A percentile compares a stretch with the other conserved stretches of the same genome.
These are phyloP conservation scores for Cataglyphis altisquamis DNA, from an alignment of 2,888 invertebrate genomes.

Conservation along the genomic window DNA sequence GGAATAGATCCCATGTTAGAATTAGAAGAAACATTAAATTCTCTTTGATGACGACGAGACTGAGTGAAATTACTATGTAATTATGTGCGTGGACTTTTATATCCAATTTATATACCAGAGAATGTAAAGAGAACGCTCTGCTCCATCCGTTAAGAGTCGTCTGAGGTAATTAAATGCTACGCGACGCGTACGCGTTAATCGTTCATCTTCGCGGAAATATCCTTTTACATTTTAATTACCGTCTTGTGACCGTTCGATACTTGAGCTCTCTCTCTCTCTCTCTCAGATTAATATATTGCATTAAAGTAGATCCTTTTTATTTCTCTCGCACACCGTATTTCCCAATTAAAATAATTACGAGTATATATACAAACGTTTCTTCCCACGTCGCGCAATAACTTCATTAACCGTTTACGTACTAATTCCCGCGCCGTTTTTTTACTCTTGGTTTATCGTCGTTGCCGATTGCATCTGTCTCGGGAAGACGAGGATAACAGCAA, in stretches of 20 bases:
- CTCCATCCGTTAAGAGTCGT: neutral
- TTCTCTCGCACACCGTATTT: slow-evolving; percentile 13
- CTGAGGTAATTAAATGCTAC: neutral
- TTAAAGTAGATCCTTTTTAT: slow-evolving; percentile 15
- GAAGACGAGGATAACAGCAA: neutral
- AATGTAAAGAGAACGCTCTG: neutral
- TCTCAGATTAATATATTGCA: neutral
- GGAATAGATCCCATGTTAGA: neutral
- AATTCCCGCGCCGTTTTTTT: neutral
- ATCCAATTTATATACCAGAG: neutral
- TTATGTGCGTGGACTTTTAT: slow-evolving; percentile 59
- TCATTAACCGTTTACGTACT: neutral
- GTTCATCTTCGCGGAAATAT: slow-evolving; percentile 4
- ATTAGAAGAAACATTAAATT: neutral
- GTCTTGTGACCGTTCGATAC: neutral
- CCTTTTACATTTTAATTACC: slow-evolving; percentile 8
- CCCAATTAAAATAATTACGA: slow-evolving; percentile 36
- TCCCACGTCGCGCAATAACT: neutral
- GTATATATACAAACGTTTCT: neutral
- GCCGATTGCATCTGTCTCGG: neutral
- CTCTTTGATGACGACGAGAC: neutral
- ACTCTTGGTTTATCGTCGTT: neutral
- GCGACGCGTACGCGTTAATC: slow-evolving; percentile 8
- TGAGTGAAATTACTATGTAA: slow-evolving; percentile 4
- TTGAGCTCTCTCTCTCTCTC: neutral